Evolutionary conservation across 2,888 invertebrate genomes (phyloP).

Genomic region (Drosophila suboccidentalis): DNA sequence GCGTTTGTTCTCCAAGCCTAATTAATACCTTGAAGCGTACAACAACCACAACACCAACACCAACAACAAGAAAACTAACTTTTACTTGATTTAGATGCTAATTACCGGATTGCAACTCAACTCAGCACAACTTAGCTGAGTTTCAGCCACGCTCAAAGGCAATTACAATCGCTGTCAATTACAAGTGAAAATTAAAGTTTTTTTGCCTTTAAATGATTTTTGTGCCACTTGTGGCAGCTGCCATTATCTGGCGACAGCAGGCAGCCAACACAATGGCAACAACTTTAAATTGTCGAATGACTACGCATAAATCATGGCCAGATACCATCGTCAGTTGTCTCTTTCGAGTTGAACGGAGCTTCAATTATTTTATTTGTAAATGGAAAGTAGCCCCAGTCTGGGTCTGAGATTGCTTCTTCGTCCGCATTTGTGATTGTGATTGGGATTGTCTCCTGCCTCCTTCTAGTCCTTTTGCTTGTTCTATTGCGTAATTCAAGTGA

Average conservation of each 20-base stretch:
- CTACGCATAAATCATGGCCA: slow-evolving; percentile 62
- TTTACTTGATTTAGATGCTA: slow-evolving; percentile 77
- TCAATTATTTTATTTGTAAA: slow-evolving; percentile 21
- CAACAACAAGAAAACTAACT: slow-evolving; percentile 13
- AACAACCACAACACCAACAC: neutral
- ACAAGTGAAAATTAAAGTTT: slow-evolving; percentile 35
- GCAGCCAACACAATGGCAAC: slow-evolving; percentile 18
- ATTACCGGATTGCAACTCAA: slow-evolving; percentile 44
- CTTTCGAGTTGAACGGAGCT: slow-evolving; percentile 1
- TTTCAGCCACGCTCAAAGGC: neutral
- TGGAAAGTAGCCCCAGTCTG: slow-evolving; percentile 3
- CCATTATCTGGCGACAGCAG: slow-evolving; percentile 15
- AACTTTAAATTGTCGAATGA: slow-evolving; percentile 61
- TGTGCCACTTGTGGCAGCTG: slow-evolving; percentile 26
- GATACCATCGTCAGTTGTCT: slow-evolving; percentile 60
- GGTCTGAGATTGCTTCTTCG: slow-evolving; percentile 18
- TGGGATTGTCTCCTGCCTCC: slow-evolving; percentile 7
- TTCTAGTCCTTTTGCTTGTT: neutral
- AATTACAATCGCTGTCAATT: slow-evolving; percentile 45
- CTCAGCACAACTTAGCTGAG: neutral
- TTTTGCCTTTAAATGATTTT: slow-evolving; percentile 20
- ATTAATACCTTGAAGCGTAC: slow-evolving; percentile 67
- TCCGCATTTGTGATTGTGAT: neutral
- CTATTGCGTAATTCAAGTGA: slow-evolving; percentile 14
- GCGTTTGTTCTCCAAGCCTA: slow-evolving; percentile 37